Percentiles rank a stretch among this genome's conserved stretches.
phyloP scores from a whole-genome alignment of 2,797 vertebrate species.

The Neosilurus hyrtlii region DNA sequence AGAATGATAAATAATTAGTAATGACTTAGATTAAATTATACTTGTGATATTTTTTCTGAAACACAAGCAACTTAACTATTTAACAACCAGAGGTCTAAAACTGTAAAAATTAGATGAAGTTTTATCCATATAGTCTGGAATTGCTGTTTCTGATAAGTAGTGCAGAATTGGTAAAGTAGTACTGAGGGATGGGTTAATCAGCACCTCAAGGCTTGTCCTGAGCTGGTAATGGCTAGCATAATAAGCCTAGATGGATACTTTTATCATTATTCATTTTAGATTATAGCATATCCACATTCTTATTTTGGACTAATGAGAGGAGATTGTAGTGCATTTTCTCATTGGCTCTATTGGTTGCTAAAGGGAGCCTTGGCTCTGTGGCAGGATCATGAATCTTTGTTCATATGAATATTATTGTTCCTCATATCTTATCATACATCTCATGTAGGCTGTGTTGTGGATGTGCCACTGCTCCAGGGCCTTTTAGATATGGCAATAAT shows the following conservation, averaged over 20 bases:
- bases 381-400: slow-evolving; percentile 55
- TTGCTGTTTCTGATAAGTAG: slow-evolving; percentile 10
- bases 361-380: slow-evolving; percentile 48
- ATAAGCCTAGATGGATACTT: slow-evolving; percentile 33
- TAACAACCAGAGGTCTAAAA: not conserved
- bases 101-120: not conserved
- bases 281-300: slow-evolving; percentile 39
- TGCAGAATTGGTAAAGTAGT: slow-evolving; percentile 23
- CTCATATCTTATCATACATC: slow-evolving; percentile 51
- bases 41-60: not conserved
- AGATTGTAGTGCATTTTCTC: slow-evolving; percentile 38
- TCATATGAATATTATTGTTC: slow-evolving; percentile 51
- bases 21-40: not conserved
- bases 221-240: slow-evolving; percentile 34
- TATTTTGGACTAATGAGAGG: slow-evolving; percentile 41
- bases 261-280: slow-evolving; percentile 35
- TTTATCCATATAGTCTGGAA: not conserved
- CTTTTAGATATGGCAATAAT: slow-evolving; percentile 52
- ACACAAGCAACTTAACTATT: not conserved
- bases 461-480: slow-evolving; percentile 35
- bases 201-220: not conserved
- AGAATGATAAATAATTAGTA: too few species aligned
- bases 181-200: slow-evolving; percentile 37
- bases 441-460: slow-evolving; percentile 36
- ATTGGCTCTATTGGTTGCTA: slow-evolving; percentile 41